Evolutionary conservation across 2,888 invertebrate genomes (phyloP), one percentile per base, ranked within the genome.

Genomic region (Empis livida): DNA sequence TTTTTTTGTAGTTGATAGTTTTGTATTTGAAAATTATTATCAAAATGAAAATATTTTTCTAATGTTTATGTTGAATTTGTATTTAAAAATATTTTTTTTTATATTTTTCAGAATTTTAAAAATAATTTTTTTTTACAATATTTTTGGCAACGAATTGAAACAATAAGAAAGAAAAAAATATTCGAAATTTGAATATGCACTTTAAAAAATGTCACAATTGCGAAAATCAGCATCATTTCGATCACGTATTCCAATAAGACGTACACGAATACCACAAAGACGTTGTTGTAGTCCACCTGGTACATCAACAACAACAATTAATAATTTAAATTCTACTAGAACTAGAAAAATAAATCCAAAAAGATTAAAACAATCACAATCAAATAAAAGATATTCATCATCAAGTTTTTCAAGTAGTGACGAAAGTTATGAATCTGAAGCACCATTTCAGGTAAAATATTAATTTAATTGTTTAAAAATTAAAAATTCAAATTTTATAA

Each of bases 221-320:
- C 56, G 56, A 55, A 61, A 60, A 54, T 61, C 61, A 44, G 57
- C 60, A 54, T 59, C 61, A 43, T 60, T 60, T 56, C 60, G 61
- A 46, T 60, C 61, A 43, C 55, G 59, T 48, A 61, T 61, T 46
- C 59, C 61, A 52, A 56, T 61, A 41, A 56, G 59, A 52, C 52
- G 57, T 51, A 52, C 53, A 48, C 53, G 54, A 49, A 48, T 55
- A 45, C 52, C 55, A 43, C 53, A 54, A 44, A 51, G 58, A 43
- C 55, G 59, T 46, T 58, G 57, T 37, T 55, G 56, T 44, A 57
- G 58, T 47, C 58, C 57, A 42, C 14, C 30, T 32, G 31, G 38
- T 14, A 14, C 40, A 37, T 17, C 15, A 14, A 20, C 31, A 40
- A 20, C 42, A 27, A 14, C 40, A 37, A 37, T 17, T 27, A 30